These are phyloP conservation scores for Volucella inanis DNA, from an alignment of 2,888 invertebrate genomes.

Conservation along the genomic window DNA sequence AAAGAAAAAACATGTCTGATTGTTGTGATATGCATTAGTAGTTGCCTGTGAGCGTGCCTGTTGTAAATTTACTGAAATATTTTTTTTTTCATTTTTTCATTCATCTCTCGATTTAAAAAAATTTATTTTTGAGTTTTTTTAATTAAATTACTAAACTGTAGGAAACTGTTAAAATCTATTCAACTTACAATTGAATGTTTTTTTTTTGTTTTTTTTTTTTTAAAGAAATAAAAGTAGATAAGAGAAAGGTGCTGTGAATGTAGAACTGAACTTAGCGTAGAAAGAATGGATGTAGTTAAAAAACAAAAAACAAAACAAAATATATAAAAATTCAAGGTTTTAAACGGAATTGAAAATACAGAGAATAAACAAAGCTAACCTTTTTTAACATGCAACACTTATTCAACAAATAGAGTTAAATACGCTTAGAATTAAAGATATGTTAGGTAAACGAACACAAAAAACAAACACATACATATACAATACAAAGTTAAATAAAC, in stretches of 20 bases:
- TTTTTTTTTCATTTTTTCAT: not conserved
- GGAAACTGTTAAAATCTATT: not conserved
- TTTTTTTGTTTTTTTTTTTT: slow-evolving; percentile 11
- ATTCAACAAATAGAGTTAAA: slow-evolving; percentile 23
- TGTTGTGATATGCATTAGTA: slow-evolving; percentile 62
- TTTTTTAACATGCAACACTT: slow-evolving; percentile 8
- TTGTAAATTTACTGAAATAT: slow-evolving; percentile 16
- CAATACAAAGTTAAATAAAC: slow-evolving; percentile 31
- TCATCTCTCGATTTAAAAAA: not conserved
- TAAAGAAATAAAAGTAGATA: not conserved
- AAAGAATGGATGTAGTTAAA: slow-evolving; percentile 25
- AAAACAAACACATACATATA: slow-evolving; percentile 41
- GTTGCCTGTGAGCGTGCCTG: slow-evolving; percentile 41
- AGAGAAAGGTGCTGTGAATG: slow-evolving; percentile 56
- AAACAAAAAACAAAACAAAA: slow-evolving; percentile 19
- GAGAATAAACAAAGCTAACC: slow-evolving; percentile 6
- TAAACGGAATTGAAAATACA: slow-evolving; percentile 65
- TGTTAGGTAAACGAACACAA: slow-evolving; percentile 43
- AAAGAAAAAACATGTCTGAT: slow-evolving; percentile 43
- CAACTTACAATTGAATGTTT: not conserved
- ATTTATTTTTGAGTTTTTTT: not conserved
- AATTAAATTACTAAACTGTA: not conserved
- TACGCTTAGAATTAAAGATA: slow-evolving; percentile 45
- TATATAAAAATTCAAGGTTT: slow-evolving; percentile 50
- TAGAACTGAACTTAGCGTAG: slow-evolving; percentile 37